Base-by-base conservation (phyloP, 2,113 vertebrate species). In the Xerus inauris region DNA sequence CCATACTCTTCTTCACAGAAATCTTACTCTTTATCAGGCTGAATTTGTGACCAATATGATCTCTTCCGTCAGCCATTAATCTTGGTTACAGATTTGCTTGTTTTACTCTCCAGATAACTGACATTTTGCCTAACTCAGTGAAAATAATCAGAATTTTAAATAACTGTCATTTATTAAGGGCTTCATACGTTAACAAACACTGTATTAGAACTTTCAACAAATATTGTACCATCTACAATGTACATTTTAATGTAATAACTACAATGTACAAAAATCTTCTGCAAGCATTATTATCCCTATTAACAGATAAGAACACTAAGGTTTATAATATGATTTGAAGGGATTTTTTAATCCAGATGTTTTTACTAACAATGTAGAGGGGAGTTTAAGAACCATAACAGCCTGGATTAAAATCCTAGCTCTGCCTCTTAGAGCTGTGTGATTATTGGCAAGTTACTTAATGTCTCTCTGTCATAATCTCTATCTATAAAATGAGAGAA, bases 231-330 rank as follows among this genome's bases (percentile, higher is more conserved):
- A 64, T 35, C 17, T 77, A 77, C 54, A 57, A 30, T 20, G 2
- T 75, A 10, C 54, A 77, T 35, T 38, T 11, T 19, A 19, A 35
- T 62, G 16, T 49, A 80, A 38, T 54, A 54, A 57, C 57, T 24
- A 82, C 40, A 59, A 47, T 57, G 3, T 26, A 83, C 6, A 51
- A 42, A 3, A 89, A 76, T 72, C 30, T 4, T 69, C 45, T 71
- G 14, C 6, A 64, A 24, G 67, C 75, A 94, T 59, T 72, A 77
- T 38, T 59, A 86, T 4, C 11, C 10, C 3, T 71, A 79, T 38
- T 89, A 30, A 73, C 11, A 89, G 20, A 64, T 84, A 91, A 88
- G 49, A 19, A 81, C 96, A 95, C 10, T 89, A 67, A 91, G 19
- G 28, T 3, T 89, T 77, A 75, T 30, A 76, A 47, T 49, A 51